These are phyloP conservation scores for Enteromius mattozi DNA, from an alignment of 2,797 vertebrate genomes.

Conservation along the genomic window DNA sequence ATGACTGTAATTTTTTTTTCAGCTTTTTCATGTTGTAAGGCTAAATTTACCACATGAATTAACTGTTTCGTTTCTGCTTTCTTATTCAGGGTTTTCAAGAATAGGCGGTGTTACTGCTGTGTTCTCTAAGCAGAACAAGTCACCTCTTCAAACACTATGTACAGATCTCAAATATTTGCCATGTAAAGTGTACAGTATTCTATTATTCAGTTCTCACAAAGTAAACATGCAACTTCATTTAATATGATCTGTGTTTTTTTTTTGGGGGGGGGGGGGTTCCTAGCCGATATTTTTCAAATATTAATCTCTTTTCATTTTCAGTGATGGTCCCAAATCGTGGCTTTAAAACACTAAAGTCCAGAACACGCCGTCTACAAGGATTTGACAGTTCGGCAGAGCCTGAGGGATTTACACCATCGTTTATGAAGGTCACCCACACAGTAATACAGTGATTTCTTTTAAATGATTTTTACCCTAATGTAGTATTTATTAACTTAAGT, in stretches of 20 bases:
- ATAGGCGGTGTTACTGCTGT: slow-evolving; percentile 72
- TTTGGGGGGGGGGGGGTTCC: too few relatives aligned
- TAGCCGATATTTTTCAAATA: background rate
- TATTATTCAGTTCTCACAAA: background rate
- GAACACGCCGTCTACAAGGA: slow-evolving; percentile 85
- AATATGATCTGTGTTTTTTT: background rate
- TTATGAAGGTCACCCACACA: slow-evolving; percentile 84
- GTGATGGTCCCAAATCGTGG: slow-evolving; percentile 86
- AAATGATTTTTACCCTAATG: background rate
- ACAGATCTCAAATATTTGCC: slow-evolving; percentile 83
- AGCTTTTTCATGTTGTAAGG: slow-evolving; percentile 80
- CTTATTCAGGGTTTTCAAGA: slow-evolving; percentile 34
- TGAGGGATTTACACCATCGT: slow-evolving; percentile 84
- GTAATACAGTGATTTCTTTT: background rate
- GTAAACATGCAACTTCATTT: background rate
- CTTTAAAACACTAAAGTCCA: slow-evolving; percentile 94
- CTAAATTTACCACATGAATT: background rate
- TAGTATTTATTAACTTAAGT: background rate
- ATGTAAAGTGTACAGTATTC: slow-evolving; percentile 75
- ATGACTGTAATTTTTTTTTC: slow-evolving; percentile 16
- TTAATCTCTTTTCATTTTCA: slow-evolving; percentile 8
- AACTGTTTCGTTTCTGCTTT: background rate
- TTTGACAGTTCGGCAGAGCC: slow-evolving; percentile 81
- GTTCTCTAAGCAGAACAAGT: slow-evolving; percentile 78
- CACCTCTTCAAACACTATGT: slow-evolving; percentile 81